Base-by-base conservation (phyloP, 2,888 invertebrate genomes). In the Acrocera orbiculus region DNA sequence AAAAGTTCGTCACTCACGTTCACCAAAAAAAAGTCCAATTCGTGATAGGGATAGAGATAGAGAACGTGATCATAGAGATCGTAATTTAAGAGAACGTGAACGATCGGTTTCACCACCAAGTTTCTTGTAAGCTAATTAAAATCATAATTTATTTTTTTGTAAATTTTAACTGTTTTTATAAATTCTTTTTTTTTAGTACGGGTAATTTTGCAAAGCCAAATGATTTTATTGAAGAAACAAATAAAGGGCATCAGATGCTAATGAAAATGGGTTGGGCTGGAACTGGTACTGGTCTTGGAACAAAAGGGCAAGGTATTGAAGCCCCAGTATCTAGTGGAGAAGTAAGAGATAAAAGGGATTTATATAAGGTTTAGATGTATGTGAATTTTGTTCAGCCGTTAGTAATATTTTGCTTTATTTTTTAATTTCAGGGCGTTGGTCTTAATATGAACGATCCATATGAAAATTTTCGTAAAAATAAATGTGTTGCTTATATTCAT, bases 191-290 rank as follows among this genome's bases (percentile, higher is more conserved):
- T 54, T 38, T 44, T 45, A 47, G 56, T 58, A 48, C 51, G 11
- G 47, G 50, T 4, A 60, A 43, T 41, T 54, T 52, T 35, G 44
- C 50, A 19, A 60, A 59, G 42, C 58, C 46, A 37, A 66, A 49
- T 33, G 68, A 76, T 44, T 80, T 80, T 42, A 63, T 85, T 38
- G 89, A 90, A 52, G 73, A 86, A 37, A 77, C 77, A 40, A 96
- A 96, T 62, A 93, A 92, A 56, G 96, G 96, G 0, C 96, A 96
- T 62, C 92, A 93, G 63, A 72, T 98, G 64, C 67, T 96, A 40
- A 82, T 80, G 61, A 92, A 92, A 66, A 96, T 98, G 95, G 96
- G 95, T 4, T 98, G 96, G 96, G 76, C 81, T 39, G 76, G 83
- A 32, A 50, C 58, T 7, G 95, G 95, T 24, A 76, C 76, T 25